Percentiles rank a stretch among this genome's conserved stretches.
These are phyloP conservation scores for Austrofundulus limnaeus DNA, from an alignment of 2,113 vertebrate genomes.

Conservation along the genomic window DNA sequence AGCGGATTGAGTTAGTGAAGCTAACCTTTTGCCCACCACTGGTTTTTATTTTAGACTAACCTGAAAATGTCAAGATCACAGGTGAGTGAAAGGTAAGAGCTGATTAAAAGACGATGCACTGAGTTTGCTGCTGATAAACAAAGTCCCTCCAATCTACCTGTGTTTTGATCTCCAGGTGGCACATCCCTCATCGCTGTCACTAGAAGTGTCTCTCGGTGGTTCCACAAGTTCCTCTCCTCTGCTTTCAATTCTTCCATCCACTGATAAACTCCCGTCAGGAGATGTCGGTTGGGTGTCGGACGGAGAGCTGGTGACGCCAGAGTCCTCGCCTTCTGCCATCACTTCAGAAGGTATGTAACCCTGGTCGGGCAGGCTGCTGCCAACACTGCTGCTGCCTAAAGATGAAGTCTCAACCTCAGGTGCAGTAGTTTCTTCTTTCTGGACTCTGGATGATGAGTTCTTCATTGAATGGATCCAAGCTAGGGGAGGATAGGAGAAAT, in stretches of 20 bases:
- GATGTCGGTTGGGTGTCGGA: slow-evolving; percentile 84
- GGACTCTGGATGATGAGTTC: slow-evolving; percentile 42
- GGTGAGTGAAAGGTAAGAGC: no score
- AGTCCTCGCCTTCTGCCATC: slow-evolving; percentile 86
- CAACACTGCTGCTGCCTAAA: slow-evolving; percentile 77
- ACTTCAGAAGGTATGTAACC: slow-evolving; percentile 86
- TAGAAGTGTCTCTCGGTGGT: slow-evolving; percentile 60
- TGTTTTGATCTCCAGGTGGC: slow-evolving; percentile 71
- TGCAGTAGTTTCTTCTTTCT: slow-evolving; percentile 60
- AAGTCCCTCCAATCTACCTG: slow-evolving; percentile 73
- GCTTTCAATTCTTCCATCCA: slow-evolving; percentile 24
- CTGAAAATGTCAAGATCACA: no score
- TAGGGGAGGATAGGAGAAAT: slow-evolving; percentile 59
- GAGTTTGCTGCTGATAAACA: not conserved
- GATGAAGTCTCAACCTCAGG: slow-evolving; percentile 82
- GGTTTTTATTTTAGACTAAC: not conserved
- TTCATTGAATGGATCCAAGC: slow-evolving; percentile 77
- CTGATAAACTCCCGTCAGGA: slow-evolving; percentile 76
- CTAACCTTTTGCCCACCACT: no score
- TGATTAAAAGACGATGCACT: no score
- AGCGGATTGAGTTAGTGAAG: no score
- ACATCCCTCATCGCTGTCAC: slow-evolving; percentile 70
- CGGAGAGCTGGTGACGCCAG: slow-evolving; percentile 81
- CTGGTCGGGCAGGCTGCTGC: slow-evolving; percentile 77
- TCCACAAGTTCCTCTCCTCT: slow-evolving; percentile 31